Evolutionary conservation across 2,797 vertebrate species (phyloP).

Genomic region (Rousettus madagascariensis): DNA sequence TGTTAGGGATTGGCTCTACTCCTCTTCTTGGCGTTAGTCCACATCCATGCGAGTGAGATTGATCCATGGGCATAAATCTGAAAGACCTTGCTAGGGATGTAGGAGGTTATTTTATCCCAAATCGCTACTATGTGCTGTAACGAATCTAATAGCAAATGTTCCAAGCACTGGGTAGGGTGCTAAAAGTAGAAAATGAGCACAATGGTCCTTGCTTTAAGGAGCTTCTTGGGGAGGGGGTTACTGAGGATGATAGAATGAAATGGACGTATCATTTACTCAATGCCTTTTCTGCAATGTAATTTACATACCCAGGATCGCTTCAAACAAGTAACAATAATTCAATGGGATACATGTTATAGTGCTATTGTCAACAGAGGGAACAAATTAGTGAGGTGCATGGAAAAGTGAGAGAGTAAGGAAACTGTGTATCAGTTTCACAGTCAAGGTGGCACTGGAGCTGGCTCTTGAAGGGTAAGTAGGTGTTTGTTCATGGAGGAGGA

Average conservation of each 20-base stretch:
- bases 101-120: neutral
- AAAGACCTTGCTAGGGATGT: neutral
- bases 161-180: neutral
- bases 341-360: neutral
- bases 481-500: neutral
- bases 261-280: neutral
- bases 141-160: neutral
- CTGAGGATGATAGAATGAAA: neutral
- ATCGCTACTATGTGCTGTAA: neutral
- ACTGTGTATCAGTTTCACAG: neutral
- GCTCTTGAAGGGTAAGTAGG: neutral
- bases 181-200: too few species aligned
- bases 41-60: neutral
- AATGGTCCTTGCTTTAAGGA: neutral
- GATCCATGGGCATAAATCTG: neutral
- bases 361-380: neutral
- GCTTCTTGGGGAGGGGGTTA: neutral
- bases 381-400: neutral
- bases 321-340: neutral
- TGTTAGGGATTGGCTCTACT: neutral
- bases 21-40: constrained; percentile 43
- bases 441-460: neutral
- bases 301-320: neutral
- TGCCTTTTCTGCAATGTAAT: neutral
- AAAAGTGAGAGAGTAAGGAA: neutral